Conservation (phyloP, 2,113 vertebrate genomes). For the Xiphorhynchus elegans region DNA sequence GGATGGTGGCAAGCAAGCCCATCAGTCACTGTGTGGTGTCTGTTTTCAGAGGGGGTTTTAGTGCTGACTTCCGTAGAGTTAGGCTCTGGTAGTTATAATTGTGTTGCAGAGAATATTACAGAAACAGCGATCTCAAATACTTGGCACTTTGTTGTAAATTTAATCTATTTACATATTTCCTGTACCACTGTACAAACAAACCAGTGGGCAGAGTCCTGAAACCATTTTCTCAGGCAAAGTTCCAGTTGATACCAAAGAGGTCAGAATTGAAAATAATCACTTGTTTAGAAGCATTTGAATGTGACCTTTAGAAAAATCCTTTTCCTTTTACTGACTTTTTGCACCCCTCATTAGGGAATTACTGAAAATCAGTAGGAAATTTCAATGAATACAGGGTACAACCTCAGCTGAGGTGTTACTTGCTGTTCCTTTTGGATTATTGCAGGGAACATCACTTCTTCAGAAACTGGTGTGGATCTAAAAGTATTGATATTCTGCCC, state of each 20-base stretch:
- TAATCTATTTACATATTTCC: constrained; percentile 53
- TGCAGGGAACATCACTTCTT: not conserved
- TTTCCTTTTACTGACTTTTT: not conserved
- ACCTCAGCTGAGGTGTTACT: not conserved
- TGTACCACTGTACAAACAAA: constrained; percentile 27
- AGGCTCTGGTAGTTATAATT: not conserved
- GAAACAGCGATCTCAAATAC: not conserved
- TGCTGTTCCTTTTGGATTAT: not conserved
- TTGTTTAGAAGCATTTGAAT: constrained; percentile 16
- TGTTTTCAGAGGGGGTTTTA: constrained; percentile 6
- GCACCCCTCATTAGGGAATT: not conserved
- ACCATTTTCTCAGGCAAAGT: constrained; percentile 38
- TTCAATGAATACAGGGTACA: not conserved
- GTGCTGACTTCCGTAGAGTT: not conserved
- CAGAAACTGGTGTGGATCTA: not conserved
- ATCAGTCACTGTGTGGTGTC: not conserved
- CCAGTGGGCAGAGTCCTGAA: not conserved
- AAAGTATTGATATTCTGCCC: not conserved
- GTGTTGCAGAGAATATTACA: not conserved
- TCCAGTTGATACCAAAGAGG: constrained; percentile 31
- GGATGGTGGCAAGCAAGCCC: not conserved
- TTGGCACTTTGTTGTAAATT: constrained; percentile 25
- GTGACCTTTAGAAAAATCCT: constrained; percentile 31
- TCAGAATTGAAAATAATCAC: not conserved
- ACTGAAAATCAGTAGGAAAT: not conserved